A percentile compares a stretch with the other conserved stretches of the same genome.
phyloP scores from a whole-genome alignment of 2,113 vertebrate species.

The Petrocephalus microphthalmus region DNA sequence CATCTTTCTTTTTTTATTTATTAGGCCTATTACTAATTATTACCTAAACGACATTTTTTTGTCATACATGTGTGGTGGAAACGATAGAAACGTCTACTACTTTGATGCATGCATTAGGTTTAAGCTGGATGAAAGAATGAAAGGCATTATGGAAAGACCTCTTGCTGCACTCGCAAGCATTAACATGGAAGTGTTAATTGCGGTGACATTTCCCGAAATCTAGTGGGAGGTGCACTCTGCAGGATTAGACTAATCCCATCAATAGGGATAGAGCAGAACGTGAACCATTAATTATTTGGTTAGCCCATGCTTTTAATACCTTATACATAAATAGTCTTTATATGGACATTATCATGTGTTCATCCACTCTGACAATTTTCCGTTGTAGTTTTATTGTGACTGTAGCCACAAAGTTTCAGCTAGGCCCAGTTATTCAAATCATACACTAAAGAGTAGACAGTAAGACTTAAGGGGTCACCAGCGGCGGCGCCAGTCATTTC shows the following conservation, averaged over 20 bases:
- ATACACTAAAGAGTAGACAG: too few relatives aligned
- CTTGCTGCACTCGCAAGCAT: background rate
- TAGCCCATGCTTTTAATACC: background rate
- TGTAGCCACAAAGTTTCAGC: too few relatives aligned
- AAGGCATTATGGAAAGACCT: background rate
- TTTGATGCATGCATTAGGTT: background rate
- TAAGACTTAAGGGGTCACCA: too few relatives aligned
- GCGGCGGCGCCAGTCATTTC: too few relatives aligned
- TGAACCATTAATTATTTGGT: background rate
- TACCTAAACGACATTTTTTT: constrained; percentile 19
- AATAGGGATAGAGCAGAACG: constrained; percentile 52
- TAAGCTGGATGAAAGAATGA: background rate
- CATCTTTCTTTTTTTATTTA: background rate
- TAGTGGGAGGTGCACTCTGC: constrained; percentile 57
- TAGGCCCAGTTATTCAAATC: too few relatives aligned
- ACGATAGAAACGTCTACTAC: background rate
- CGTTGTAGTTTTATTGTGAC: too few relatives aligned
- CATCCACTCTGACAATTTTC: background rate
- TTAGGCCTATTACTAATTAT: constrained; percentile 22
- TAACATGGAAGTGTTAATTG: constrained; percentile 46
- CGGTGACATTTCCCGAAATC: constrained; percentile 57
- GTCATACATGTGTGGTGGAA: background rate
- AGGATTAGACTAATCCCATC: constrained; percentile 58
- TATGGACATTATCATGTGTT: background rate
- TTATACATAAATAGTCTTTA: background rate